phyloP scores from a whole-genome alignment of 2,113 vertebrate genomes.

The Rafetus swinhoei region DNA sequence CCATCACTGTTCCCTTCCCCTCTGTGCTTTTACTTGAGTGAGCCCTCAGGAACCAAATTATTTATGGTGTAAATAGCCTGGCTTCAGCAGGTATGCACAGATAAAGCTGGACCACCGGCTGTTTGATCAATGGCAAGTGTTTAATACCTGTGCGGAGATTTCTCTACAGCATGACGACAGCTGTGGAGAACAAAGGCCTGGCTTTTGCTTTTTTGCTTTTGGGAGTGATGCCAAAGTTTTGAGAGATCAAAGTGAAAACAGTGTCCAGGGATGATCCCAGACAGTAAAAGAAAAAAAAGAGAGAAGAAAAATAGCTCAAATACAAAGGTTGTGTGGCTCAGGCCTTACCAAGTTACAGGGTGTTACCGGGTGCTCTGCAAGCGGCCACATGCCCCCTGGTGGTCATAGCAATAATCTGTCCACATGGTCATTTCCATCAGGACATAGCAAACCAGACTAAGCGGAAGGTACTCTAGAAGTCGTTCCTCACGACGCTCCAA shows the following conservation, averaged over 20 bases:
- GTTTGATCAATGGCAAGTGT: conserved; percentile 51
- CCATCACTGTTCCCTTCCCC: neutral
- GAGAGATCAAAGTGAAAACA: conserved; percentile 70
- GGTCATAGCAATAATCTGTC: conserved; percentile 4
- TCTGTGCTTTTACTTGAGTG: conserved; percentile 21
- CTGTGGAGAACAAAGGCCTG: conserved; percentile 75
- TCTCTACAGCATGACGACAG: conserved; percentile 69
- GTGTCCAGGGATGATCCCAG: conserved; percentile 67
- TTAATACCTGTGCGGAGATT: conserved; percentile 73
- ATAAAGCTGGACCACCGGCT: conserved; percentile 48
- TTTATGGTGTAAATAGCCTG: conserved; percentile 23
- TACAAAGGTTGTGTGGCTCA: neutral
- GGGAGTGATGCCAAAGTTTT: conserved; percentile 67
- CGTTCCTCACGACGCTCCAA: neutral
- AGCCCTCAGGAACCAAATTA: conserved; percentile 42
- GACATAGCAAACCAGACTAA: neutral
- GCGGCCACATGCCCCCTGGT: conserved; percentile 66
- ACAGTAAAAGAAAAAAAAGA: conserved; percentile 48
- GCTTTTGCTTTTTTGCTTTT: conserved; percentile 49
- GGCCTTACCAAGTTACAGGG: neutral
- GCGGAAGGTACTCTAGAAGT: neutral
- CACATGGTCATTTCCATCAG: neutral
- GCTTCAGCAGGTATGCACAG: conserved; percentile 39
- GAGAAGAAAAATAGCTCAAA: neutral
- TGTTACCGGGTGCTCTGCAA: conserved; percentile 1